Base-by-base conservation (phyloP, 2,888 invertebrate genomes). In the Deilephila elpenor region DNA sequence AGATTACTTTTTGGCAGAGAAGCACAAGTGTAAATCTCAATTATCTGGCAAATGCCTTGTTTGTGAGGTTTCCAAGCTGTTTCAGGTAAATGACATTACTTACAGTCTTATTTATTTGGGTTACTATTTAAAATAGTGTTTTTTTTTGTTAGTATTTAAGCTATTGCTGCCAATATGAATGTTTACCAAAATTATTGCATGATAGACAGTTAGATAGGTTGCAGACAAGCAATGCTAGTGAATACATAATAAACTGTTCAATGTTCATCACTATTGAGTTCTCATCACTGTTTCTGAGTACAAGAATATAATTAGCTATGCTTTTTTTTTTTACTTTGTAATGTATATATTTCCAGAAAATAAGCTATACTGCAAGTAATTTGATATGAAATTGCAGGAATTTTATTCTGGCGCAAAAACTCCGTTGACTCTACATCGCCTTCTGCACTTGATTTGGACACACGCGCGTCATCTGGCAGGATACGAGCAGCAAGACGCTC, bases 401-500 rank as follows among this genome's bases (percentile, higher is more conserved):
- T 99, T 99, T 93, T 99, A 99, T 93, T 98, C 98, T 7, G 99
- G 99, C 34, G 97, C 97, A 71, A 97, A 97, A 84, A 96, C 97
- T 2, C 99, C 99, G 0, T 94, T 99, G 85, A 98, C 98, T 44
- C 96, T 99, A 72, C 98, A 98, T 89, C 97, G 98, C 70, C 95
- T 99, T 76, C 95, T 99, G 77, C 98, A 99, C 93, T 95, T 99
- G 86, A 98, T 99, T 84, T 99, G 99, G 99, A 98, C 98, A n/a
- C 98, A 99, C 92, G 98, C 98, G 64, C 96, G 97, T 73, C 98
- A 99, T 89, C 95, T 99, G 82, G 98, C 99, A 44, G 98, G 99
- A 71, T 98, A 99, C 89, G 98, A 99, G 88, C 99, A 99, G 88
- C 99, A 99, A 90, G 99, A 99, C 90, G 99, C 99, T 34, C 99